Evolutionary conservation across 2,113 vertebrate genomes (phyloP).

Genomic region (Phylloscopus trochiloides): DNA sequence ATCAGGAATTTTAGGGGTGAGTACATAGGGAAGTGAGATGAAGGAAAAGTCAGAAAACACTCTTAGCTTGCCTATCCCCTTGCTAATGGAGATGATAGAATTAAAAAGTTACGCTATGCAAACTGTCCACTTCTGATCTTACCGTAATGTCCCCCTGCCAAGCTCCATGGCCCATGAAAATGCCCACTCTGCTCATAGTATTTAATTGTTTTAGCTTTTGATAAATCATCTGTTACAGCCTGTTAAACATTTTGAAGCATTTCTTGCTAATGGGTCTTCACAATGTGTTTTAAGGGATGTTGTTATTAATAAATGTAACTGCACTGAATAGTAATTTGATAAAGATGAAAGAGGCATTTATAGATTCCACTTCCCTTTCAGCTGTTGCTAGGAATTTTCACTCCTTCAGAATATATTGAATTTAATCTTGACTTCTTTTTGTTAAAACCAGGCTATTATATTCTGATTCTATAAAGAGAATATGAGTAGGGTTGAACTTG

Average conservation of each 20-base stretch:
- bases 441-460: neutral
- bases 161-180: neutral
- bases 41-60: neutral
- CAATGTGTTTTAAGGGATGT: slow-evolving; percentile 39
- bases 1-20: neutral
- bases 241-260: slow-evolving; percentile 11
- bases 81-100: neutral
- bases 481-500: neutral
- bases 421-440: slow-evolving; percentile 16
- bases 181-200: neutral
- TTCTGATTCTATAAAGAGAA: neutral
- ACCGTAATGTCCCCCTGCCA: neutral
- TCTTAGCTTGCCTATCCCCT: neutral
- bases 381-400: slow-evolving; percentile 51
- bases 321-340: slow-evolving; percentile 38
- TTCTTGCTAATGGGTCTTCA: slow-evolving; percentile 57
- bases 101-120: neutral
- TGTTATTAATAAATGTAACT: slow-evolving; percentile 54
- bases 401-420: slow-evolving; percentile 20
- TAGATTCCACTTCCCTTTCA: slow-evolving; percentile 43
- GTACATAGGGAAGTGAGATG: rapidly evolving
- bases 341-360: slow-evolving; percentile 50
- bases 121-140: neutral
- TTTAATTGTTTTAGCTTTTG: slow-evolving; percentile 17
- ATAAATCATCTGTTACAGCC: slow-evolving; percentile 24